phyloP scores from a whole-genome alignment of 2,113 vertebrate species.

The Xerus inauris region DNA sequence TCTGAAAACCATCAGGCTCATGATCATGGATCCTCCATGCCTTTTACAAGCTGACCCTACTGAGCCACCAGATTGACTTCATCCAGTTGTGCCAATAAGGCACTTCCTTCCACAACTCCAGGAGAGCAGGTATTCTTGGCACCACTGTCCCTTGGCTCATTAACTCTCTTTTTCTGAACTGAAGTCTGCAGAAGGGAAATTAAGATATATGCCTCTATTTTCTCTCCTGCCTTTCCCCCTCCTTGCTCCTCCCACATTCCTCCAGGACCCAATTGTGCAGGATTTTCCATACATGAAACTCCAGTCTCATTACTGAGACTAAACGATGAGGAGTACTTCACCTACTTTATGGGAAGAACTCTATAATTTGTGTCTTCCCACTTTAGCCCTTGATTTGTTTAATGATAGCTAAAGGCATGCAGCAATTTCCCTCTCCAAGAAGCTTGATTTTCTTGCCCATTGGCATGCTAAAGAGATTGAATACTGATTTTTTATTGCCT shows the following conservation, averaged over 20 bases:
- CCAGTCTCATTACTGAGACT: neutral
- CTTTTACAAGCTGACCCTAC: neutral
- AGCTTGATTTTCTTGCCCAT: neutral
- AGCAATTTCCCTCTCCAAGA: neutral
- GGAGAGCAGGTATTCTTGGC: neutral
- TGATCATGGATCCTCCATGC: neutral
- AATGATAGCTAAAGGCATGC: neutral
- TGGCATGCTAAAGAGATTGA: neutral
- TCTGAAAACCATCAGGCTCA: neutral
- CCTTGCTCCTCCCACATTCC: neutral
- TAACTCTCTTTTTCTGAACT: neutral
- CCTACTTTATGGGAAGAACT: neutral
- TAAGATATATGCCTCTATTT: neutral
- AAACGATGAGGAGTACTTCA: neutral
- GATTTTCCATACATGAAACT: neutral
- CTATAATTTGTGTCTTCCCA: neutral
- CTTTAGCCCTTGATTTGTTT: neutral
- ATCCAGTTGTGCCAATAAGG: neutral
- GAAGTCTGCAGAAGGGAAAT: neutral
- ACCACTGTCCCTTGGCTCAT: neutral
- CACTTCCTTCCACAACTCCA: neutral
- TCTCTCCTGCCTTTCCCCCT: neutral
- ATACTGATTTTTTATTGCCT: neutral
- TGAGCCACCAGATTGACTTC: neutral
- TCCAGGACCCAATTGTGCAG: neutral